Evolutionary conservation across 2,113 vertebrate species (phyloP), one percentile per base, ranked within the genome.

Genomic region (Nibea albiflora): DNA sequence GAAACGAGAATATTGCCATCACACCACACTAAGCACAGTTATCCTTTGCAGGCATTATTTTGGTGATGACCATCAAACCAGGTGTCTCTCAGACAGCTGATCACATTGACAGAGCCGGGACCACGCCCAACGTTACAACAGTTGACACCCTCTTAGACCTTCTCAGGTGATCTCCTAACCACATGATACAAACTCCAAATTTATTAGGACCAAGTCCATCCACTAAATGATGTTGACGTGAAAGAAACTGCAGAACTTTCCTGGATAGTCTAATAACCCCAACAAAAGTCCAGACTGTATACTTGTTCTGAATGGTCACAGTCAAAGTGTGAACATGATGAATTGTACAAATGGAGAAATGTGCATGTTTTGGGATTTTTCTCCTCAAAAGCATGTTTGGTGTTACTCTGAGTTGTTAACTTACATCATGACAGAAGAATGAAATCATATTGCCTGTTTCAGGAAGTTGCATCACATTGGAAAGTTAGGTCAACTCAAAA

Each of bases 61-160:
- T 99, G 91, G 98, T 99, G 90, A 96, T 98, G 89, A 94, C 95
- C 20, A 98, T 99, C 92, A 97, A 97, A 93, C 98, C 98, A 0
- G 98, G 98, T 52, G 95, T 97, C 20, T 95, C 96, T 76, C 98
- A 99, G 89, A 94, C 86, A 11, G 90, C 96, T 22, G 93, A 93
- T 1, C 95, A 97, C 46, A 97, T 99, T 0, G 95, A 97, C 90
- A 95, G 98, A 87, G 86, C 88, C 0, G 98, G 98, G 10, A 97
- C 91, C 66, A 97, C 95, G 3, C 96, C 97, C 9, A 96, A 99
- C 11, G 96, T 99, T 73, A 97, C 88, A 28, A 98, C 98, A 0
- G 96, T 97, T 2, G 98, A 99, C 87, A 97, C 98, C 22, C 93
- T 99, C 90, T 73, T 99, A 85, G 98, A 99, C 91, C 95, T 99